Evolutionary conservation across 2,797 vertebrate species (phyloP).

Genomic region (Anguilla anguilla): DNA sequence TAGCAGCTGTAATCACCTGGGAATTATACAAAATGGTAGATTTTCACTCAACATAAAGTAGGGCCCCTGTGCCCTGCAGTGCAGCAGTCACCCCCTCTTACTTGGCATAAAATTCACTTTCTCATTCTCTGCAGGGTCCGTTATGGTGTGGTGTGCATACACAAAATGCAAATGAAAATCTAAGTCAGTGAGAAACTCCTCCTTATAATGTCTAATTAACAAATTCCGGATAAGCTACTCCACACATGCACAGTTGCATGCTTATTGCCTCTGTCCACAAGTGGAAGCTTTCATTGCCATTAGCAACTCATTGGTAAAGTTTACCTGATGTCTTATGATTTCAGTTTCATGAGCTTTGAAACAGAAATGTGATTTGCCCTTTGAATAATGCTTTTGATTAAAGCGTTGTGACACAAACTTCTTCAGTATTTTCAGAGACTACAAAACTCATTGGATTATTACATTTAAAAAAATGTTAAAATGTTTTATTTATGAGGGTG

Average conservation of each 20-base stretch:
- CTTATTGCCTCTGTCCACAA: slow-evolving; percentile 46
- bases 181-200: slow-evolving; percentile 28
- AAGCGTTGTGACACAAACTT: neutral
- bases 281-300: neutral
- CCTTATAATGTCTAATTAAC: slow-evolving; percentile 31
- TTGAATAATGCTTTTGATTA: neutral
- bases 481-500: neutral
- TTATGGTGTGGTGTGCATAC: slow-evolving; percentile 29
- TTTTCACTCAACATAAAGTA: neutral
- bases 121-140: neutral
- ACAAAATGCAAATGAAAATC: slow-evolving; percentile 51
- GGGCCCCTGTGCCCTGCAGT: slow-evolving; percentile 19
- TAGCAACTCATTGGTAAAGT: neutral
- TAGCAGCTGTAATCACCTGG: neutral
- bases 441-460: neutral
- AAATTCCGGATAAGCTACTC: slow-evolving; percentile 47
- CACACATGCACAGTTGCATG: slow-evolving; percentile 48
- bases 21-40: neutral
- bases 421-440: neutral
- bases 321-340: slow-evolving; percentile 4
- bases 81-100: slow-evolving; percentile 43
- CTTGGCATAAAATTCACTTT: slow-evolving; percentile 7
- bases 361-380: neutral
- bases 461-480: neutral
- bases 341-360: neutral